Base-by-base conservation (phyloP, 2,797 vertebrate genomes). In the Taenioides sp. region DNA sequence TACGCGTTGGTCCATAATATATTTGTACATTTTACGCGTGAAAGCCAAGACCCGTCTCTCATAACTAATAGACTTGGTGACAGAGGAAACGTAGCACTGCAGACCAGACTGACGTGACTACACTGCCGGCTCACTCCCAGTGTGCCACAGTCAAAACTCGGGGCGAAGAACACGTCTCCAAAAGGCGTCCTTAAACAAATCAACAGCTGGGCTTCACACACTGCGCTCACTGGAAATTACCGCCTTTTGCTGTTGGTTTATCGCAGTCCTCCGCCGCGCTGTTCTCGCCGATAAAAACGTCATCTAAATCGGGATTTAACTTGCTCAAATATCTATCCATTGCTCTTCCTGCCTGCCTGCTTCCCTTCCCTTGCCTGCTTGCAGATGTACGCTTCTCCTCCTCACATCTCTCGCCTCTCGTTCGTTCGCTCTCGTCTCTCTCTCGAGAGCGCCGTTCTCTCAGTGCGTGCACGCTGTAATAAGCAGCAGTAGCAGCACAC, bases 271-370 rank as follows among this genome's bases (percentile, higher is more conserved):
- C 71, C 72, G 60, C 58, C 77, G 78, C 80, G 16, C 80, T 74
- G 52, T 58, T 14, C 43, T 70, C 65, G 78, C 18, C 17, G 16
- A 89, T 85, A 78, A 84, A 90, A 89, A 91, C 86, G 86, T 87
- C 90, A 74, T 81, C 87, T 87, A 86, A 88, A 85, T 91, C 91
- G 88, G 88, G 90, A 91, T 88, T 92, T 89, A 86, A 87, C 79
- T 89, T 82, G 82, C 65, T 52, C 25, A 86, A 87, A 89, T 88
- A 88, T 86, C 83, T 62, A 85, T 86, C 82, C 88, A 77, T 76
- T 62, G 28, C 60, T 5, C 62, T 43, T 58, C 69, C 81, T 72
- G 72, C 63, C 31, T 90, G 87, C 88, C 87, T 84, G 84, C 89
- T 87, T 86, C 86, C 86, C 86, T 28, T 28, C 34, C 61, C 34